Evolutionary conservation across 2,113 vertebrate species (phyloP).

Genomic region (Myotis davidii): DNA sequence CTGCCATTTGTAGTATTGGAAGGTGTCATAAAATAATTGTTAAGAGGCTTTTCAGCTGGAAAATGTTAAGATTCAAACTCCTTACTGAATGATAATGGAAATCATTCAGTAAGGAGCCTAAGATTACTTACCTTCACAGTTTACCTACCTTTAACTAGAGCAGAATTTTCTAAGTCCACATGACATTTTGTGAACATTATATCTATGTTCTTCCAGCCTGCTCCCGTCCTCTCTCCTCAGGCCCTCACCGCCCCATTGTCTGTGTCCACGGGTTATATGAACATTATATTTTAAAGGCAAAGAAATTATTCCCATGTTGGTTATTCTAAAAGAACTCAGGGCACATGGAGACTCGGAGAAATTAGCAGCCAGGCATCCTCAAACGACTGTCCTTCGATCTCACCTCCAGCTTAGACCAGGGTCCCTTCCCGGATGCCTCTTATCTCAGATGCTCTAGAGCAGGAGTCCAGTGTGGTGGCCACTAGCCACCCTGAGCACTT

Average conservation of each 20-base stretch:
- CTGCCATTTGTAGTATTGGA: background rate
- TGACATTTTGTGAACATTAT: background rate
- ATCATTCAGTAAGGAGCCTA: background rate
- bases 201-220: background rate
- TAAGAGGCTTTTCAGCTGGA: background rate
- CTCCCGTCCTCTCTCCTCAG: too few species aligned
- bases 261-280: background rate
- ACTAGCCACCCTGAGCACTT: background rate
- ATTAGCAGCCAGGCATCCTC: background rate
- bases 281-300: background rate
- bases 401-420: background rate
- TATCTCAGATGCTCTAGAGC: background rate
- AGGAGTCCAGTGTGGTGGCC: background rate
- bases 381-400: background rate
- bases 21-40: constrained; percentile 1
- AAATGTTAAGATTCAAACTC: background rate
- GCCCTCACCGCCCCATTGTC: background rate
- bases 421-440: background rate
- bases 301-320: background rate
- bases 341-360: background rate
- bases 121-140: constrained; percentile 55
- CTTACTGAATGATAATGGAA: background rate
- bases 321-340: background rate
- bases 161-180: background rate
- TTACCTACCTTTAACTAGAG: constrained; percentile 28